Evolutionary conservation across 2,797 vertebrate genomes (phyloP).

Genomic region (Kryptolebias ocellatus): DNA sequence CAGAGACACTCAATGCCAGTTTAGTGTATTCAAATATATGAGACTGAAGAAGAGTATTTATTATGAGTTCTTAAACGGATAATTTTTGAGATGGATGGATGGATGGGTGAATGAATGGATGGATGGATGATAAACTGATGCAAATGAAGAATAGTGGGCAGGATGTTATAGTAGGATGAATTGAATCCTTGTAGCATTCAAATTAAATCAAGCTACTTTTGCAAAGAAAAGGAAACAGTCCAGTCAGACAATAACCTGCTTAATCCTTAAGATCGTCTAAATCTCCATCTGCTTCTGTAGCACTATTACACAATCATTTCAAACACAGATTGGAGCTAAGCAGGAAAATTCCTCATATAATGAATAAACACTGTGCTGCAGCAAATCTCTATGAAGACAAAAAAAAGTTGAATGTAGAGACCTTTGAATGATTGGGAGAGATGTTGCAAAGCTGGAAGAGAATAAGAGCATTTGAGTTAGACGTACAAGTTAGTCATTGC

Average conservation of each 20-base stretch:
- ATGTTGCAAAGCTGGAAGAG: slow-evolving; percentile 3
- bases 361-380: slow-evolving; percentile 26
- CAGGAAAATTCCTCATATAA: slow-evolving; percentile 10
- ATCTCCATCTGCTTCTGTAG: slow-evolving; percentile 8
- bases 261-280: slow-evolving; percentile 25
- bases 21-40: too few relatives aligned
- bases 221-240: slow-evolving; percentile 8
- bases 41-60: too few relatives aligned
- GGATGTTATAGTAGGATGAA: slow-evolving; percentile 2
- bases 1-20: too few relatives aligned
- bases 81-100: not conserved
- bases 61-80: too few relatives aligned
- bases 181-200: not conserved
- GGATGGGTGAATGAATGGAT: slow-evolving; percentile 7
- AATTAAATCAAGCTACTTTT: slow-evolving; percentile 12
- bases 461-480: not conserved
- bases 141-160: not conserved
- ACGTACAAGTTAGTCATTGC: not conserved
- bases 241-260: slow-evolving; percentile 18
- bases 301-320: slow-evolving; percentile 20
- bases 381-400: slow-evolving; percentile 14
- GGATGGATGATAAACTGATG: slow-evolving; percentile 24
- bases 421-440: slow-evolving; percentile 8
- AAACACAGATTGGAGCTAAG: slow-evolving; percentile 10
- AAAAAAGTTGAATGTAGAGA: not conserved